phyloP scores from a whole-genome alignment of 2,797 vertebrate species.

The Allobates femoralis region DNA sequence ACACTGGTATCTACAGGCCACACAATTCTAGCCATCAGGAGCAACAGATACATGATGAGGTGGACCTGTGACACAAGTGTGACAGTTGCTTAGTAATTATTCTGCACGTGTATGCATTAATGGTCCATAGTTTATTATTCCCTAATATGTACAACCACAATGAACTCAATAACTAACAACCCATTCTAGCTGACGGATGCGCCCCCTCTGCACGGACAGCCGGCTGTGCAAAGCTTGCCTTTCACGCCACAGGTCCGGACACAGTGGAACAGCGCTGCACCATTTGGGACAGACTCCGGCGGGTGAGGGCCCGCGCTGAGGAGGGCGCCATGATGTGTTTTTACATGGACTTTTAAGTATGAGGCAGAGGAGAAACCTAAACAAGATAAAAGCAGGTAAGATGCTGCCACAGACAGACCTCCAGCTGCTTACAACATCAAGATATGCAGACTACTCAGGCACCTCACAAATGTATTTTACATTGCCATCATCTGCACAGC shows the following conservation, averaged over 20 bases:
- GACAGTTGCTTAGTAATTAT: neutral
- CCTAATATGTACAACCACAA: neutral
- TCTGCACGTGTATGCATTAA: constrained; percentile 17
- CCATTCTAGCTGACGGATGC: constrained; percentile 40
- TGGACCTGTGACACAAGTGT: neutral
- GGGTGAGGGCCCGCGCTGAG: constrained; percentile 91
- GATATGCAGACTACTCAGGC: neutral
- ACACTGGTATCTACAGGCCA: neutral
- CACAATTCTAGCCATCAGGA: neutral
- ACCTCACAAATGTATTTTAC: neutral
- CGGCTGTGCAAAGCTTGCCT: constrained; percentile 92
- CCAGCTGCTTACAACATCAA: constrained; percentile 60
- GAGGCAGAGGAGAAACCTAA: constrained; percentile 99
- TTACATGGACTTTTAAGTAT: constrained; percentile 99
- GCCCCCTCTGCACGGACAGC: constrained; percentile 64
- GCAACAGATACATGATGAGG: neutral
- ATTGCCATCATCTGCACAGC: neutral
- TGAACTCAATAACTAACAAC: constrained; percentile 5
- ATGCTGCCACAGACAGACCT: constrained; percentile 77
- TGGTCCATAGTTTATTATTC: neutral
- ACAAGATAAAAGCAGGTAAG: constrained; percentile 88
- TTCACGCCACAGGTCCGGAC: constrained; percentile 99
- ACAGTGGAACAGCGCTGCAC: constrained; percentile 97
- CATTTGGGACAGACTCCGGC: constrained; percentile 94
- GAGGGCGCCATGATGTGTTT: constrained; percentile 98